Conservation (phyloP, 2,888 invertebrate genomes). For the Chymomyza caudatula region DNA sequence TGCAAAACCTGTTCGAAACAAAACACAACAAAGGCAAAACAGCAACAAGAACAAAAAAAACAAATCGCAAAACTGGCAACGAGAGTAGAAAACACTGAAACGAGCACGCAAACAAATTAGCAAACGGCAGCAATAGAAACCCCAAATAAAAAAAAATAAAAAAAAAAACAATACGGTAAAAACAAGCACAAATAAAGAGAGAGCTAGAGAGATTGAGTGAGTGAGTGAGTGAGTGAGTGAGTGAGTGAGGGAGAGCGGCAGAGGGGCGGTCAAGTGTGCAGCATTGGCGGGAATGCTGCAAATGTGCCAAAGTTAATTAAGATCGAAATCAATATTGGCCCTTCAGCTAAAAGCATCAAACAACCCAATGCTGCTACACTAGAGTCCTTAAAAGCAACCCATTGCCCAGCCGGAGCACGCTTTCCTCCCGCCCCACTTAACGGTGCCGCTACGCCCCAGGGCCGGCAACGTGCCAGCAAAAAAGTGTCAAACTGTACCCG, state of each 20-base stretch:
- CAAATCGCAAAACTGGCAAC: neutral
- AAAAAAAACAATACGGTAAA: constrained; percentile 1
- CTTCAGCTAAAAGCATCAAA: constrained; percentile 72
- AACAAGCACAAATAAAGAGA: constrained; percentile 12
- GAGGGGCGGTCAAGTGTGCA: constrained; percentile 8
- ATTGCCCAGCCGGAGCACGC: neutral
- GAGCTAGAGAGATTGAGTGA: neutral
- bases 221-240: constrained; percentile 16
- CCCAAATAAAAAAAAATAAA: constrained; percentile 44
- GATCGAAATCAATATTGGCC: constrained; percentile 75
- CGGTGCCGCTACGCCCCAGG: constrained; percentile 2
- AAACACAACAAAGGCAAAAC: constrained; percentile 40
- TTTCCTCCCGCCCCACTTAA: neutral
- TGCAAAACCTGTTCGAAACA: constrained; percentile 30
- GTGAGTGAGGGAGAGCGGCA: neutral
- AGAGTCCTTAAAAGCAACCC: constrained; percentile 1
- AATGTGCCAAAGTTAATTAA: constrained; percentile 77
- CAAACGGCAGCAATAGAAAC: constrained; percentile 49
- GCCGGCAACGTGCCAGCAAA: constrained; percentile 26
- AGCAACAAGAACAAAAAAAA: constrained; percentile 24
- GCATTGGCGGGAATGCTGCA: constrained; percentile 57
- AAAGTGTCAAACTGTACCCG: constrained; percentile 67
- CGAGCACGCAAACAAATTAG: constrained; percentile 69
- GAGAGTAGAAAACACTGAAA: constrained; percentile 14
- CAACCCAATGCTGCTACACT: constrained; percentile 31